Evolutionary conservation across 1,140 invertebrate species (phyloP), one percentile per base, ranked within the genome.

Genomic region (Cydia pomonella): DNA sequence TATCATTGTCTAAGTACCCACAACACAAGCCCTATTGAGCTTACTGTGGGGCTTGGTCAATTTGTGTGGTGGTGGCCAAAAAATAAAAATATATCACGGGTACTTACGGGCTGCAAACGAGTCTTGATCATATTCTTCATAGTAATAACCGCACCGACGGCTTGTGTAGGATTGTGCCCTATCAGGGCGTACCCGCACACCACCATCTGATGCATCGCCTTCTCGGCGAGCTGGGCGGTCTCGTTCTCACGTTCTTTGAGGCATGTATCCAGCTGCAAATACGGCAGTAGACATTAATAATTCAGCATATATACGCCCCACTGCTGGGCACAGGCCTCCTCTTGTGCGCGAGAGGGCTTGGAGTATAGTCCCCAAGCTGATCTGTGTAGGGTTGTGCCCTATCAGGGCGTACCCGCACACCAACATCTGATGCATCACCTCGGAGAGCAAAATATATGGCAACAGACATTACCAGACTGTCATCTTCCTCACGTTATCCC

Each of bases 401-500:
- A 91, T 91, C 33, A 91, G 79, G 0, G 89, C 89, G 73, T 91
- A 91, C 2, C 89, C 90, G 77, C 90, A 92, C 0, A 91, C 82
- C n/a, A 91, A 88, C 89, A 92, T 91, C 79, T 92, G 90, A 41
- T 91, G 90, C 0, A 92, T 75, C 29, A 89, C 86, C 77, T 92
- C 89, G 1, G 89, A 87, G 50, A 91, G 50, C 0, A n/a, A n/a
- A n/a, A n/a, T n/a, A n/a, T n/a, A n/a, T n/a, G n/a, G n/a, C n/a
- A n/a, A n/a, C n/a, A n/a, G n/a, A n/a, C n/a, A n/a, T n/a, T n/a
- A n/a, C n/a, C n/a, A n/a, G n/a, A n/a, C n/a, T n/a, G n/a, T n/a
- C n/a, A n/a, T n/a, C n/a, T n/a, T n/a, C n/a, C n/a, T n/a, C n/a
- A n/a, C n/a, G n/a, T n/a, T n/a, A n/a, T n/a, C n/a, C n/a, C n/a